Base-by-base conservation (phyloP, 2,888 invertebrate genomes). In the Drosophila prostipennis region DNA sequence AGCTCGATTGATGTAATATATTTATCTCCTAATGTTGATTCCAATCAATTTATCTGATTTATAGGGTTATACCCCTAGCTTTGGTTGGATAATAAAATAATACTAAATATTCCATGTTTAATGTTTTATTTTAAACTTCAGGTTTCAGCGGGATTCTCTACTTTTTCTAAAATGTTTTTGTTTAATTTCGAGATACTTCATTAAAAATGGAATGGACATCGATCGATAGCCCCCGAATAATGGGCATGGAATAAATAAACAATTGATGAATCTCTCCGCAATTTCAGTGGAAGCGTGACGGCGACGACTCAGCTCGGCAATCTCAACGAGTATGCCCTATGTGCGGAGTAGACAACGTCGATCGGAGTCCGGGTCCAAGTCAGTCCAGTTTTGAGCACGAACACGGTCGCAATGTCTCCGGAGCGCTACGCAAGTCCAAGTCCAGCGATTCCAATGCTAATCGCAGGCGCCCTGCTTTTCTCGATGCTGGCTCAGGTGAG, bases 321-420 rank as follows among this genome's bases (percentile, higher is more conserved):
- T 48, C 39, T 39, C 52, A 8, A 14, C 37, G 16, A 32, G 39
- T n/a, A 40, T 13, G 23, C 8, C 19, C 43, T 55, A n/a, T 55
- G 29, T 37, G 26, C 42, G 55, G 46, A 67, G 49, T 57, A 51
- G 48, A 68, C 32, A 52, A 46, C 43, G 42, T 29, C 42, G 71
- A 56, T 64, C 73, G 51, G 55, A 72, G 72, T 49, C 73, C 55
- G 73, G 59, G 8, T 34, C 32, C 59, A 14, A 55, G 43, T 65
- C 87, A 88, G 84, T 88, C 68, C 52, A 61, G 74, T 56, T 88
- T 79, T n/a, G 69, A 80, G 69, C 75, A 78, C 81, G 65, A 79
- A 67, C 65, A 72, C 64, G 58, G 16, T 74, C 81, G 43, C 74
- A 72, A 86, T 82, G 84, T 73, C 43, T 40, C 58, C 65, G 64